Percentiles rank a stretch among this genome's conserved stretches.
These are phyloP conservation scores for Calyptomena viridis DNA, from an alignment of 2,113 vertebrate species.

Conservation along the genomic window DNA sequence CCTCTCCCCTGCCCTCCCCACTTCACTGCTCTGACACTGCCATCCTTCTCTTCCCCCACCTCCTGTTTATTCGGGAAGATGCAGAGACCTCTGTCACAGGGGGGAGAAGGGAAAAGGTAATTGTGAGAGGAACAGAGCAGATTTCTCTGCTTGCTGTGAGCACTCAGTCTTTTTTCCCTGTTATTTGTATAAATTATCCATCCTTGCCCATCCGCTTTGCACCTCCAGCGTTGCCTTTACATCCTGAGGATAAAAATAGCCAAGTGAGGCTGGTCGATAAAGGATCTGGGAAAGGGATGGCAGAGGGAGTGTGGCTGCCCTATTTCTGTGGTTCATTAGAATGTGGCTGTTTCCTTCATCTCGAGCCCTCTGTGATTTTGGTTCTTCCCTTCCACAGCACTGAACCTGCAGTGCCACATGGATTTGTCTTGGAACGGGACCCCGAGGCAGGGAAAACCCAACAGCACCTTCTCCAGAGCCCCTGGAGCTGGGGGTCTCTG, in stretches of 20 bases:
- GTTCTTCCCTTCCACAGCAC: not conserved
- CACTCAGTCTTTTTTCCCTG: not conserved
- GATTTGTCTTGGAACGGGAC: accelerated
- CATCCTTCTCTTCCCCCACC: not conserved
- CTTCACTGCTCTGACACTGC: not conserved
- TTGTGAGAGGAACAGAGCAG: not conserved
- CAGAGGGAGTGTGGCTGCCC: slow-evolving; percentile 40
- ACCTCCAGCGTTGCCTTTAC: not conserved
- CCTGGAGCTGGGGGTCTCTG: not conserved
- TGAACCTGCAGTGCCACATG: not conserved
- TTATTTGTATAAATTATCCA: not conserved
- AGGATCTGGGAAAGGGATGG: not conserved
- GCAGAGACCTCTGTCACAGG: not conserved
- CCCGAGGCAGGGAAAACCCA: accelerated
- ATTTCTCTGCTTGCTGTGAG: not conserved
- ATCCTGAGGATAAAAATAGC: slow-evolving; percentile 20
- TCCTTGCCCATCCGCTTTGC: slow-evolving; percentile 22
- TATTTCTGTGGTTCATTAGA: slow-evolving; percentile 13
- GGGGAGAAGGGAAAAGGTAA: not conserved
- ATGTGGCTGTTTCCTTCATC: not conserved
- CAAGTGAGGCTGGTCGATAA: not conserved
- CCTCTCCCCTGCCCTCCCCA: not conserved
- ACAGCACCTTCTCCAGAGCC: accelerated
- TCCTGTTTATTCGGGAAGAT: not conserved
- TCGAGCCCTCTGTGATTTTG: not conserved